These are phyloP conservation scores for Chalcis sispes DNA, from an alignment of 2,888 invertebrate species.

Conservation along the genomic window DNA sequence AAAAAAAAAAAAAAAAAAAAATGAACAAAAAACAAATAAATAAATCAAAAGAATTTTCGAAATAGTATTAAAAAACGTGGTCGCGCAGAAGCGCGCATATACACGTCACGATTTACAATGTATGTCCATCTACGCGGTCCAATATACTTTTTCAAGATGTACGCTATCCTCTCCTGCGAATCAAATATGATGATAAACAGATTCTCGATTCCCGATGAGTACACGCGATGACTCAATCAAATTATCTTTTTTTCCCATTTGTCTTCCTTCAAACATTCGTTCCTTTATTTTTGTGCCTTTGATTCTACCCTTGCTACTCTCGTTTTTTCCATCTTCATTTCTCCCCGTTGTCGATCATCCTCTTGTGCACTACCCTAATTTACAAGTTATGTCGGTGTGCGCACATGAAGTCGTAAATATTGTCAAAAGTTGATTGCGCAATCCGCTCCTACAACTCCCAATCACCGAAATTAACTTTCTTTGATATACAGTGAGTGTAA, in stretches of 20 bases:
- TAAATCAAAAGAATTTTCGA: not conserved
- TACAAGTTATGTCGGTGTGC: not conserved
- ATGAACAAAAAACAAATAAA: no score
- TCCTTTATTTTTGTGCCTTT: no score
- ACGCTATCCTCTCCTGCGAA: not conserved
- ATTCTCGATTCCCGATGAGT: not conserved
- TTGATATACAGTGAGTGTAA: no score
- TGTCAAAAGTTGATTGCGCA: conserved; percentile 3
- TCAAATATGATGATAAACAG: conserved; percentile 35
- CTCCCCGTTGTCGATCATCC: conserved; percentile 3
- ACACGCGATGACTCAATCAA: conserved; percentile 24
- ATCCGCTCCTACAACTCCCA: not conserved
- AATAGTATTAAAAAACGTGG: not conserved
- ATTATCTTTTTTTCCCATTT: no score
- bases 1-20: no score
- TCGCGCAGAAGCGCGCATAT: not conserved
- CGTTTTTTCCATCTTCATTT: conserved; percentile 1
- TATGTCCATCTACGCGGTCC: not conserved
- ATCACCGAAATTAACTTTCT: conserved; percentile 17
- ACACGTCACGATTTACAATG: conserved; percentile 31
- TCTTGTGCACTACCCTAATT: conserved; percentile 17
- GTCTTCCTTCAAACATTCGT: no score
- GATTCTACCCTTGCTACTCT: not conserved
- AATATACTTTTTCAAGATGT: not conserved
- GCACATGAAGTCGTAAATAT: conserved; percentile 42